Evolutionary conservation across 2,797 vertebrate genomes (phyloP).

Genomic region (Eremophila alpestris): DNA sequence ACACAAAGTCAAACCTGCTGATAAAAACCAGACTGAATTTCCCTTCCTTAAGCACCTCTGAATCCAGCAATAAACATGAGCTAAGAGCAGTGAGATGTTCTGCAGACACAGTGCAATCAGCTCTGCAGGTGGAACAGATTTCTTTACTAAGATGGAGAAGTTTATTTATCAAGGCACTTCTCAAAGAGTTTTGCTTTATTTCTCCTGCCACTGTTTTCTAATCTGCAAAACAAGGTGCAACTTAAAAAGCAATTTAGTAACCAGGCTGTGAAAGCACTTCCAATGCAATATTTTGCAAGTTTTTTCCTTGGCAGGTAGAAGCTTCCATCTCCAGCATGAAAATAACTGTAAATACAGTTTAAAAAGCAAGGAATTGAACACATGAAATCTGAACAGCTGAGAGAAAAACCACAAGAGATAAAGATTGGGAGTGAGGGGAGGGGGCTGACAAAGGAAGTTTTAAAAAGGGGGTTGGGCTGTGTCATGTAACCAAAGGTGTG

Average conservation of each 20-base stretch:
- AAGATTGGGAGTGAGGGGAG: background rate
- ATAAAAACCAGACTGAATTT: background rate
- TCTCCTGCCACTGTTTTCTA: background rate
- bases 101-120: background rate
- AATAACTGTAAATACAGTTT: background rate
- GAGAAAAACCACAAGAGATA: fast-evolving
- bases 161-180: background rate
- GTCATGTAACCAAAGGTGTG: no score
- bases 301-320: background rate
- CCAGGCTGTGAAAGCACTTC: background rate
- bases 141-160: background rate
- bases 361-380: background rate
- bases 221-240: background rate
- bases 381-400: background rate
- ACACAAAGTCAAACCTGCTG: background rate
- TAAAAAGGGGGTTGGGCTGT: background rate
- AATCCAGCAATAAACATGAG: background rate
- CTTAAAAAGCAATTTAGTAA: background rate
- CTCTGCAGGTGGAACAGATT: background rate
- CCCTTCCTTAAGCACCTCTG: background rate
- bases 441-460: no score
- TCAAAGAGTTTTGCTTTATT: background rate
- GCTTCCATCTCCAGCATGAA: background rate
- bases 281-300: background rate
- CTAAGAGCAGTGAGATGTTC: background rate